These are phyloP conservation scores for Telmatochromis brichardi DNA, from an alignment of 2,113 vertebrate species.

Conservation along the genomic window DNA sequence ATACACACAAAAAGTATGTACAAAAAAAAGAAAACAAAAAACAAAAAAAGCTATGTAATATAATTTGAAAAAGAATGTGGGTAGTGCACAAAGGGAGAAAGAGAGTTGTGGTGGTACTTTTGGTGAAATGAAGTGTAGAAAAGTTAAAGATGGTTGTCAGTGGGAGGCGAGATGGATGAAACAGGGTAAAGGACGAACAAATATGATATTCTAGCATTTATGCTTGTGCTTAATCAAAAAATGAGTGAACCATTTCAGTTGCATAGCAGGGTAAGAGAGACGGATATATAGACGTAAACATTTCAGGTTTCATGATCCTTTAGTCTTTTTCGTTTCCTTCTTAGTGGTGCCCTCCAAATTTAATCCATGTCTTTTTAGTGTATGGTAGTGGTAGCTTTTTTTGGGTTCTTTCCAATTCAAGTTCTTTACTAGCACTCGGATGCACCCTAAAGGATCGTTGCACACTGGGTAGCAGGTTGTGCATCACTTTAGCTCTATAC, in stretches of 20 bases:
- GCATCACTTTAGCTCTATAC: not conserved
- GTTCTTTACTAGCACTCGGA: not conserved
- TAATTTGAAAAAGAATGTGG: conserved; percentile 45
- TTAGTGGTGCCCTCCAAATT: not conserved
- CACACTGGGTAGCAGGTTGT: not conserved
- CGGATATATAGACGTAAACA: not conserved
- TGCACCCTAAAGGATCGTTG: not conserved
- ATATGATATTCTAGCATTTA: conserved; percentile 26
- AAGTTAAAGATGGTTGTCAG: not conserved
- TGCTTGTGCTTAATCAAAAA: conserved; percentile 29
- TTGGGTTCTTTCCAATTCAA: not conserved
- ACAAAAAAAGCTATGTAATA: conserved; percentile 48
- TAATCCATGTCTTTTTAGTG: not conserved
- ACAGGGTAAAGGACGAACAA: conserved; percentile 63
- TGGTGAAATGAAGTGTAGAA: conserved; percentile 24
- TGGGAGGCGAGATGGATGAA: conserved; percentile 41
- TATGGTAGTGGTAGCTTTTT: not conserved
- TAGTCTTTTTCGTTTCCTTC: not conserved
- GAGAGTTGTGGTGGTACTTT: conserved; percentile 17
- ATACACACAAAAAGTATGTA: conserved; percentile 60
- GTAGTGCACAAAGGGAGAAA: conserved; percentile 43
- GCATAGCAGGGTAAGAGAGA: conserved; percentile 40
- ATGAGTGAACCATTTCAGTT: conserved; percentile 1
- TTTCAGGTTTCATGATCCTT: not conserved
- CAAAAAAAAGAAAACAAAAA: not conserved